Evolutionary conservation across 1,140 invertebrate species (phyloP).

Genomic region (Lepidurus packardi): DNA sequence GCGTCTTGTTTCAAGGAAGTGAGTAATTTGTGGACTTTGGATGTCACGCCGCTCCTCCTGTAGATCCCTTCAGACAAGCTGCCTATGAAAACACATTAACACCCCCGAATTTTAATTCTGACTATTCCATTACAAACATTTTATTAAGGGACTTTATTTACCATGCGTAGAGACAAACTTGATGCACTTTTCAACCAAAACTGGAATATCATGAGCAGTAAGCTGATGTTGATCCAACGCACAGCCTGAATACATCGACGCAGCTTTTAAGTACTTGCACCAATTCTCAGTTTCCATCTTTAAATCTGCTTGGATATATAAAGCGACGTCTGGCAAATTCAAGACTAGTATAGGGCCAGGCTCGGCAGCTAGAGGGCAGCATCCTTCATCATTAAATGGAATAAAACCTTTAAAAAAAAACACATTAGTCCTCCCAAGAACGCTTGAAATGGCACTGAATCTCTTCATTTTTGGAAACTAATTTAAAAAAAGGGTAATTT

Average conservation of each 20-base stretch:
- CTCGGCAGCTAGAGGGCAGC: slow-evolving; percentile 44
- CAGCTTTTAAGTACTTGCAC: slow-evolving; percentile 63
- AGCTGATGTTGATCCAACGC: slow-evolving; percentile 74
- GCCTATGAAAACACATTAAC: slow-evolving; percentile 49
- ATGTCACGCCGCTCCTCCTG: slow-evolving; percentile 65
- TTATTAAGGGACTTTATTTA: slow-evolving; percentile 43
- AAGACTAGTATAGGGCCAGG: slow-evolving; percentile 58
- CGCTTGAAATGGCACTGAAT: slow-evolving; percentile 31
- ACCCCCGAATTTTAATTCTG: neutral
- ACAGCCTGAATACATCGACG: slow-evolving; percentile 68
- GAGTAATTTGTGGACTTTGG: slow-evolving; percentile 67
- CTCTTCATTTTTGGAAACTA: slow-evolving; percentile 35
- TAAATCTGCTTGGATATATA: slow-evolving; percentile 64
- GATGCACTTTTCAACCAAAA: slow-evolving; percentile 83
- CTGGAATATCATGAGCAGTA: slow-evolving; percentile 76
- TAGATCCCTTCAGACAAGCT: slow-evolving; percentile 80
- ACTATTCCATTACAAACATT: no score
- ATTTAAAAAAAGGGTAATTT: slow-evolving; percentile 27
- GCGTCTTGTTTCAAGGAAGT: slow-evolving; percentile 69
- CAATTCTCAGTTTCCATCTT: slow-evolving; percentile 49
- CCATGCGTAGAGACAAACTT: slow-evolving; percentile 80
- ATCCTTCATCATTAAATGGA: slow-evolving; percentile 48
- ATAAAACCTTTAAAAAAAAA: slow-evolving; percentile 35
- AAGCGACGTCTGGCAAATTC: slow-evolving; percentile 55
- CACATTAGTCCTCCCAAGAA: neutral